Evolutionary conservation across 2,797 vertebrate genomes (phyloP).

Genomic region (Potorous gilbertii): DNA sequence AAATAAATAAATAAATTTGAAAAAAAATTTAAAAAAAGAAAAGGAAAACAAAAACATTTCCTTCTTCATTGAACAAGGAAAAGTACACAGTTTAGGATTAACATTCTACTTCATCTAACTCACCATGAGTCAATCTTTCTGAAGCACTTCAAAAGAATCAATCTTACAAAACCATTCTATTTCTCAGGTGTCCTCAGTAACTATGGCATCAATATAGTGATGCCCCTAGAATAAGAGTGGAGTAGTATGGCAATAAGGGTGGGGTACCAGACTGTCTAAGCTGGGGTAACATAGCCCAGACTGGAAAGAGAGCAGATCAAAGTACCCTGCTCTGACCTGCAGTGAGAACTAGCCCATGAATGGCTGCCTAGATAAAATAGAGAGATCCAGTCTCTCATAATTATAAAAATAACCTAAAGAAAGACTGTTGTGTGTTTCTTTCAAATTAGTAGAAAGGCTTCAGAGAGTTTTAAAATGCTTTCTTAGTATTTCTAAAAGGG

Average conservation of each 20-base stretch:
- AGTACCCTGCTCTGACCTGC: not conserved
- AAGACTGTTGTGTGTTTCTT: not conserved
- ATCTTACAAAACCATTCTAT: not conserved
- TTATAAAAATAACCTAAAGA: not conserved
- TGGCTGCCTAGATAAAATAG: not conserved
- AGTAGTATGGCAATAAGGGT: not conserved
- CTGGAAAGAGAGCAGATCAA: not conserved
- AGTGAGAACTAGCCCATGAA: not conserved
- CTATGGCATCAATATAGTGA: too few relatives aligned
- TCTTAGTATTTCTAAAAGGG: not conserved
- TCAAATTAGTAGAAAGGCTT: not conserved
- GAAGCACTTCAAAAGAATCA: not conserved
- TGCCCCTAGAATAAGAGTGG: not conserved
- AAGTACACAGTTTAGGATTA: not conserved
- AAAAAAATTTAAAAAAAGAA: too few relatives aligned
- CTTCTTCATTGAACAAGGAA: not conserved
- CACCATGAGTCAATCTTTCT: not conserved
- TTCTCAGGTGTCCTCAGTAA: not conserved
- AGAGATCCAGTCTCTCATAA: too few relatives aligned
- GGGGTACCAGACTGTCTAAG: not conserved
- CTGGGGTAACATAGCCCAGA: fast-evolving
- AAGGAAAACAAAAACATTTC: too few relatives aligned
- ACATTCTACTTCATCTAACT: not conserved
- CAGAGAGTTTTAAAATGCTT: not conserved
- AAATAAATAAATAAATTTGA: too few relatives aligned